These are phyloP conservation scores for Gerris lacustris DNA, from an alignment of 2,888 invertebrate species.

Conservation along the genomic window DNA sequence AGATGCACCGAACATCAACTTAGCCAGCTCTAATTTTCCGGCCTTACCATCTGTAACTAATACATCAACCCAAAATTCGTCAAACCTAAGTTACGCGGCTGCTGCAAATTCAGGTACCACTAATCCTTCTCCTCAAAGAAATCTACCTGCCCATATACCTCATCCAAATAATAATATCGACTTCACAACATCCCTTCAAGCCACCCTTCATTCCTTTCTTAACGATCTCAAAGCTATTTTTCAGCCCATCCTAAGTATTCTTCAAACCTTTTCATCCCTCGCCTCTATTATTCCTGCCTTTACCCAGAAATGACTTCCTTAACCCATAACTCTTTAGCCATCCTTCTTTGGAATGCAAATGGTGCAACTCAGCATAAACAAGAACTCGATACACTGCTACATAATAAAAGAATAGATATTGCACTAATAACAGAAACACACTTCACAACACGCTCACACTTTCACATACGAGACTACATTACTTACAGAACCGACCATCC, in stretches of 20 bases:
- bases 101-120: neutral
- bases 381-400: conserved; percentile 7
- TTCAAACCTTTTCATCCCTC: neutral
- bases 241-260: neutral
- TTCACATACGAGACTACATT: conserved; percentile 26
- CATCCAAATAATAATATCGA: neutral
- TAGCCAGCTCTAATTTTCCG: no score
- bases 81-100: neutral
- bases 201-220: neutral
- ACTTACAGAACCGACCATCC: conserved; percentile 32
- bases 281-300: neutral
- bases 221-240: neutral
- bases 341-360: conserved; percentile 12
- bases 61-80: no score
- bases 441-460: conserved; percentile 23
- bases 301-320: neutral
- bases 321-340: conserved; percentile 2
- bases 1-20: no score
- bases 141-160: neutral
- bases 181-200: neutral
- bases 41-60: no score
- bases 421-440: conserved; percentile 27
- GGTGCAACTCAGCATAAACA: neutral
- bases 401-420: conserved; percentile 17
- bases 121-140: neutral